Percentiles rank a stretch among this genome's conserved stretches.
Conservation (phyloP, 2,797 vertebrate species). For the Dendrocincla tyrannina region DNA sequence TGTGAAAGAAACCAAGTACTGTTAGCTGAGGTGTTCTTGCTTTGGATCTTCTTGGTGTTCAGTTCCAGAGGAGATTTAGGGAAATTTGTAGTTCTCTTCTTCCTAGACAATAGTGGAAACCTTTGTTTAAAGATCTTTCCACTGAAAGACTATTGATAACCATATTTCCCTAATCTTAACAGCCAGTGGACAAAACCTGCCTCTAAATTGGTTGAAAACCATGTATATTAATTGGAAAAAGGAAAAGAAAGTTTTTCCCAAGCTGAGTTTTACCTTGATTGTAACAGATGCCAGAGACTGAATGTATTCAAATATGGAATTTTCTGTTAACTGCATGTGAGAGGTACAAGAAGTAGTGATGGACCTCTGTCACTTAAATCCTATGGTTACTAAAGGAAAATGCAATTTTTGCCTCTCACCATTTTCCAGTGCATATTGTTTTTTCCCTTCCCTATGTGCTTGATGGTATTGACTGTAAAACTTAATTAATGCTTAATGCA, state of each 20-base stretch:
- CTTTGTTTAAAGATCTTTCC: background rate
- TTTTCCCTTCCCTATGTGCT: background rate
- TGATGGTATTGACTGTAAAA: background rate
- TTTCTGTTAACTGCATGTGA: background rate
- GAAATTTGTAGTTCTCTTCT: background rate
- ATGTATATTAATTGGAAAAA: background rate
- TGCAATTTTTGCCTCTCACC: background rate
- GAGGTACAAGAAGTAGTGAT: background rate
- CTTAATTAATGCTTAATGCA: background rate
- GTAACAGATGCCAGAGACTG: background rate
- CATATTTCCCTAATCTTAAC: background rate
- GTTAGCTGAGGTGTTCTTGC: background rate
- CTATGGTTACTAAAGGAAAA: background rate
- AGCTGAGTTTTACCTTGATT: background rate
- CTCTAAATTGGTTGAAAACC: background rate
- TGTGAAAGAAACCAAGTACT: background rate
- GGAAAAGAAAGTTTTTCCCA: background rate
- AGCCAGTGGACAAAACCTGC: background rate
- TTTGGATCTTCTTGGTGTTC: background rate
- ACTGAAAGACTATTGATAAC: background rate
- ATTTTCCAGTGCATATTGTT: background rate
- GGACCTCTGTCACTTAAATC: background rate
- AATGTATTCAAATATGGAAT: background rate
- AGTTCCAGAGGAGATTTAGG: background rate
- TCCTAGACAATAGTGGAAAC: background rate